These are phyloP conservation scores for Manacus vitellinus DNA, from an alignment of 2,113 vertebrate genomes.

Conservation along the genomic window DNA sequence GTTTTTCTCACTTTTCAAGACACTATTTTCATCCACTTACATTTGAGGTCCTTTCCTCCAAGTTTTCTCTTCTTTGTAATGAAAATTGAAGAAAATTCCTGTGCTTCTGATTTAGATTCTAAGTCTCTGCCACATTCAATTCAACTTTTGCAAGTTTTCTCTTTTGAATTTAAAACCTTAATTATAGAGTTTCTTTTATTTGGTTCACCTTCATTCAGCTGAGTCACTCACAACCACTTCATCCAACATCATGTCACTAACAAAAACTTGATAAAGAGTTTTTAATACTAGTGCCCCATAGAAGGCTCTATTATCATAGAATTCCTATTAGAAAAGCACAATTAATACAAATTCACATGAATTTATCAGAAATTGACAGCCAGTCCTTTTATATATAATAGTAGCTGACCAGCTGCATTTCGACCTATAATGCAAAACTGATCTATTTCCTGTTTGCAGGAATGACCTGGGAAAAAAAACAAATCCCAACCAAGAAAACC, in stretches of 20 bases:
- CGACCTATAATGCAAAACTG: not conserved
- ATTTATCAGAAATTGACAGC: not conserved
- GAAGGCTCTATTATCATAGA: not conserved
- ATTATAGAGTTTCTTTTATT: not conserved
- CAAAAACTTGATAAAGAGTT: not conserved
- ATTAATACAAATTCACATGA: not conserved
- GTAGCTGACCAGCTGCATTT: not conserved
- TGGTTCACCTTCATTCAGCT: not conserved
- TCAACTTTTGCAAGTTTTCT: not conserved
- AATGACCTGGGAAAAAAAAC: rapidly evolving
- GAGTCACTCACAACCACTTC: not conserved
- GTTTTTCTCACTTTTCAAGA: constrained; percentile 9
- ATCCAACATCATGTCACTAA: not conserved
- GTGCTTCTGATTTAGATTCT: not conserved
- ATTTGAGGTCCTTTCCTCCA: not conserved
- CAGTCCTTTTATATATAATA: not conserved
- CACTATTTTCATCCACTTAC: not conserved
- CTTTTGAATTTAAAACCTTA: not conserved
- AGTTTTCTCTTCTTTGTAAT: not conserved
- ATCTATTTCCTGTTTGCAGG: not conserved
- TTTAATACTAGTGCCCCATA: not conserved
- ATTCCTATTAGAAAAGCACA: not conserved
- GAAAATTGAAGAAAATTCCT: not conserved
- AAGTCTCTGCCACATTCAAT: not conserved
- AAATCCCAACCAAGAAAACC: not conserved